These are phyloP conservation scores for Danio rerio DNA, from an alignment of 2,113 vertebrate genomes.

Conservation along the genomic window GRCz12tu NC_133194.1:37535501-37536000, in stretches of 20 bases:
- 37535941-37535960: constrained; percentile 63
- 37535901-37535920: constrained; percentile 33
- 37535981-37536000: constrained; percentile 70
- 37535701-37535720: constrained; percentile 92
- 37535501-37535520: not conserved
- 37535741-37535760: constrained; percentile 83
- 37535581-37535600: constrained; percentile 91
- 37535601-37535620: constrained; percentile 89
- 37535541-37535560: not conserved
- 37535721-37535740: constrained; percentile 83
- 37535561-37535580: constrained; percentile 90
- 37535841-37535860: constrained; percentile 81
- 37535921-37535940: constrained; percentile 36
- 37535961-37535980: constrained; percentile 73
- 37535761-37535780: constrained; percentile 82
- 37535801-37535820: constrained; percentile 85
- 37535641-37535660: constrained; percentile 99
- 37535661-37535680: constrained; percentile 99
- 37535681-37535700: constrained; percentile 95
- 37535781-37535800: constrained; percentile 83
- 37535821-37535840: constrained; percentile 85
- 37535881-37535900: constrained; percentile 91
- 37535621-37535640: constrained; percentile 90
- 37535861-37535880: constrained; percentile 80
- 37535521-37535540: not conserved